Evolutionary conservation across 1,140 invertebrate species (phyloP), one percentile per base, ranked within the genome.

Genomic region (Thaumetopoea pityocampa): DNA sequence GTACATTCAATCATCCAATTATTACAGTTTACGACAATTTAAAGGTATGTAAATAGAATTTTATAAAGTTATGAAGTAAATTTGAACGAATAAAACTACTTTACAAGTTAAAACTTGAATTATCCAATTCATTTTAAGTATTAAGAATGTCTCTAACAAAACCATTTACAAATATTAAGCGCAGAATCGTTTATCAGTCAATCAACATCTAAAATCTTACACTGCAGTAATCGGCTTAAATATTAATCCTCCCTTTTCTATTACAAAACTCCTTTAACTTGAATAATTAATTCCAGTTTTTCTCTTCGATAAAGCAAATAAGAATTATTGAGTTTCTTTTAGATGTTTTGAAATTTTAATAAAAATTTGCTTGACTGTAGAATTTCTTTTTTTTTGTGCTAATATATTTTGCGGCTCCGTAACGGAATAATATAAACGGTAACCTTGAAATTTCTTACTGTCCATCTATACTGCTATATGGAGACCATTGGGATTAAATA

Each of bases 1-100:
- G n/a, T n/a, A n/a, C n/a, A n/a, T n/a, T n/a, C n/a, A n/a, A n/a
- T n/a, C n/a, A n/a, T n/a, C n/a, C n/a, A n/a, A n/a, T n/a, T n/a
- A n/a, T n/a, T n/a, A n/a, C n/a, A n/a, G n/a, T n/a, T n/a, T n/a
- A n/a, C n/a, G n/a, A n/a, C n/a, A n/a, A n/a, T n/a, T n/a, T n/a
- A n/a, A n/a, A n/a, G n/a, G n/a, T n/a, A n/a, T n/a, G n/a, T n/a
- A n/a, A n/a, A n/a, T n/a, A n/a, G n/a, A n/a, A n/a, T n/a, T n/a
- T n/a, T n/a, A n/a, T n/a, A 41, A 41, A 41, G 28, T 32, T 41
- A 59, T 59, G 57, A 64, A 41, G 37, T 32, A 30, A 41, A 30
- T 41, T 41, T 41, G 28, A 30, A 29, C 28, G 8, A 12, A 30
- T 41, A 28, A 30, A n/a, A n/a, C n/a, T n/a, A n/a, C n/a, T n/a